Evolutionary conservation across 2,113 vertebrate genomes (phyloP).

Genomic region (Platichthys stellatus): DNA sequence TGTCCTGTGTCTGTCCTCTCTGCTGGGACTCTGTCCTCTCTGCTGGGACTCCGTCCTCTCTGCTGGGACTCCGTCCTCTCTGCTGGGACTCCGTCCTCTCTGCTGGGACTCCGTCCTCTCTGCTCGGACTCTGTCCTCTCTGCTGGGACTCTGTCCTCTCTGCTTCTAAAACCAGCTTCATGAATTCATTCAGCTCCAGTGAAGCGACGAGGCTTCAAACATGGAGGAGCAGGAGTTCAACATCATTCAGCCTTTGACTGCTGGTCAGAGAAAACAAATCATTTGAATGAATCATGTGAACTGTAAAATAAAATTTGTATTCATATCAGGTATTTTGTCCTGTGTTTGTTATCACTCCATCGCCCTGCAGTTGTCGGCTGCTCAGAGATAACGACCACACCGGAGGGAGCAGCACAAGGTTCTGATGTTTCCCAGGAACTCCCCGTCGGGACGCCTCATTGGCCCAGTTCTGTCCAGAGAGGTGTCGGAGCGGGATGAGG

Average conservation of each 20-base stretch:
- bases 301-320: no score
- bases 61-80: no score
- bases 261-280: no score
- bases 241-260: no score
- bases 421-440: neutral
- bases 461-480: slow-evolving; percentile 28
- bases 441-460: slow-evolving; percentile 26
- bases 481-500: neutral
- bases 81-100: no score
- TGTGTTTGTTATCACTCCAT: no score
- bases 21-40: neutral
- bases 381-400: neutral
- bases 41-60: neutral
- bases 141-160: neutral
- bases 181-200: neutral
- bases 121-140: neutral
- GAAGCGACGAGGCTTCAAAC: no score
- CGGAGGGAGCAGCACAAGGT: neutral
- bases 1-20: no score
- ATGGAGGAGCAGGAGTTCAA: neutral
- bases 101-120: no score
- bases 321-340: no score
- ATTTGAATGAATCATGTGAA: no score
- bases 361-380: neutral
- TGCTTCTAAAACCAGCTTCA: neutral